Evolutionary conservation across 2,113 vertebrate species (phyloP).

Genomic region (Gadus macrocephalus): DNA sequence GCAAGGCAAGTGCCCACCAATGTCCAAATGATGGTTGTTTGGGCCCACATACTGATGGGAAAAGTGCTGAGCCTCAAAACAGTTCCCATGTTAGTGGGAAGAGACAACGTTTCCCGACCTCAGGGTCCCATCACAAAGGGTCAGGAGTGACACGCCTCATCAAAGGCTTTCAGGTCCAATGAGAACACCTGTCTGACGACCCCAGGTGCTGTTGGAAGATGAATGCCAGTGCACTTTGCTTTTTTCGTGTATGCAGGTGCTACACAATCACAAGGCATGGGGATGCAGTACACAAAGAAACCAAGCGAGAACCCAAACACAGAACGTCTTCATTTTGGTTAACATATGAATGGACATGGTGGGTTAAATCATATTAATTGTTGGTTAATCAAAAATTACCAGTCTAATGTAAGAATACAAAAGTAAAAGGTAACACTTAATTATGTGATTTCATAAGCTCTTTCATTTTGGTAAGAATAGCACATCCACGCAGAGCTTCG

Average conservation of each 20-base stretch:
- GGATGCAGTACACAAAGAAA: no score
- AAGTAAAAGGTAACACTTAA: no score
- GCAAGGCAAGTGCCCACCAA: not conserved
- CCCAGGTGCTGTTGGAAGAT: constrained; percentile 52
- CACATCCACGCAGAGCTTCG: no score
- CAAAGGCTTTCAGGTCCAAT: constrained; percentile 68
- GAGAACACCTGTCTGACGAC: constrained; percentile 70
- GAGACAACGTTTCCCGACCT: constrained; percentile 53
- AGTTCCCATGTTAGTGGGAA: constrained; percentile 45
- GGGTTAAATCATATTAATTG: no score
- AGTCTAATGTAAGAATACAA: no score
- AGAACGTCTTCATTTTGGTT: no score
- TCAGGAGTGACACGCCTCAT: constrained; percentile 71
- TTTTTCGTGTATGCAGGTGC: constrained; percentile 31
- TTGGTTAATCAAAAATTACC: no score
- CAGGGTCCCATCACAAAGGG: constrained; percentile 59
- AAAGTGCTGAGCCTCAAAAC: constrained; percentile 64
- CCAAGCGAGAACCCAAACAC: no score
- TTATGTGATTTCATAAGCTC: no score
- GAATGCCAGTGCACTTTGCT: constrained; percentile 59
- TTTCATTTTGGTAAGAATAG: no score
- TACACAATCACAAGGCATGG: no score
- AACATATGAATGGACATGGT: no score
- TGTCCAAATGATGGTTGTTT: constrained; percentile 14
- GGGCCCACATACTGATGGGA: constrained; percentile 47